Base-by-base conservation (phyloP, 2,888 invertebrate species). In the Cheilosia urbana region DNA sequence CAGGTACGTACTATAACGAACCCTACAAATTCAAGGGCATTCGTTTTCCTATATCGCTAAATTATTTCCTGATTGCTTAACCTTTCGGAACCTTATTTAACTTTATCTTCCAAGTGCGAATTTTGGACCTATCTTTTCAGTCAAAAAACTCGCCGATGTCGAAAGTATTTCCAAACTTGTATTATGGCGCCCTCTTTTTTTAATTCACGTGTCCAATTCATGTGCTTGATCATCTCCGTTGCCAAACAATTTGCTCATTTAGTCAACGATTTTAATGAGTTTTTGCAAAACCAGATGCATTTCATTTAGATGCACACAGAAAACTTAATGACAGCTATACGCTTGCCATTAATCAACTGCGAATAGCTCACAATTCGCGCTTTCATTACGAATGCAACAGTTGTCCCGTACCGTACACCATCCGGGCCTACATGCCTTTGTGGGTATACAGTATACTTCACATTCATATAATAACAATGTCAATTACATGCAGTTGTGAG, bases 401-500 rank as follows among this genome's bases (percentile, higher is more conserved):
- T 62, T 9, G 30, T 63, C 27, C 27, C 15, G 34, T 13, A 7
- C 30, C 60, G 27, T 45, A 19, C 47, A 19, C 17, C 19, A 19
- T 7, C 3, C 17, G 4, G 15, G 6, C 45, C 4, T 27, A 42
- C n/a, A n/a, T 49, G 30, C 34, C 15, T n/a, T 37, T 21, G 27
- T 21, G 4, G 11, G 3, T 34, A 11, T 2, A 1, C 47, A 11
- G 3, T 34, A 11, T 2, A 1, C 47, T 19, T 55, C n/a, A 11
- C 24, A 57, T 1, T 11, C 17, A 13, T 17, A n/a, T 4, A 45
- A 60, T 17, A 47, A 27, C 6, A 27, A 60, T 45, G 62, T 53
- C 24, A 75, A 65, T 75, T 53, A 45, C 34, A 34, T 73, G 55
- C 63, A 73, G 63, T 63, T 63, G 45, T 15, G 34, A 13, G 45